phyloP scores from a whole-genome alignment of 2,797 vertebrate genomes.

The Dromococcyx pavoninus region DNA sequence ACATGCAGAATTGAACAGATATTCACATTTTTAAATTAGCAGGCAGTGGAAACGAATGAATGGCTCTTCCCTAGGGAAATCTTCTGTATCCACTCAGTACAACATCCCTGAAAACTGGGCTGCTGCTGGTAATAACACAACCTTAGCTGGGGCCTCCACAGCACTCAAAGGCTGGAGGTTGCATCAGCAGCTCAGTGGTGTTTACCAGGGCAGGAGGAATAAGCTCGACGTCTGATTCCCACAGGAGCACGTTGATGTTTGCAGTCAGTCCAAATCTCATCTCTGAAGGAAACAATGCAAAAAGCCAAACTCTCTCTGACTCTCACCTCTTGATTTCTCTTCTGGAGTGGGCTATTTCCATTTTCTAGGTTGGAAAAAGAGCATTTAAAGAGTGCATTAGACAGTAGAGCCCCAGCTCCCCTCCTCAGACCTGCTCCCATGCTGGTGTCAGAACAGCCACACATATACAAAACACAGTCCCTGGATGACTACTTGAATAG shows the following conservation, averaged over 20 bases:
- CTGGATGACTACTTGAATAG: not conserved
- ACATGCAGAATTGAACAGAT: not conserved
- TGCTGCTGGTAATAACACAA: not conserved
- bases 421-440: rapidly evolving
- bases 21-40: slow-evolving; percentile 40
- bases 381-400: not conserved
- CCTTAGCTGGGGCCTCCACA: not conserved
- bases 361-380: not conserved
- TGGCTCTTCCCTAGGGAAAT: slow-evolving; percentile 6
- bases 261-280: not conserved
- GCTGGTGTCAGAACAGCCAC: not conserved
- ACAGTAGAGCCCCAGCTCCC: not conserved
- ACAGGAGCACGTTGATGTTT: not conserved
- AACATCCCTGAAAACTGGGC: not conserved
- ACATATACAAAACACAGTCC: not conserved
- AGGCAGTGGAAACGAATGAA: not conserved
- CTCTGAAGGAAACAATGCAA: not conserved
- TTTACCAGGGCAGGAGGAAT: not conserved
- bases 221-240: not conserved
- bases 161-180: not conserved
- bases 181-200: slow-evolving; percentile 1
- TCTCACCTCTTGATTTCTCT: not conserved
- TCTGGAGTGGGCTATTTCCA: not conserved
- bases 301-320: not conserved
- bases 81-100: not conserved